These are phyloP conservation scores for Bolinopsis microptera DNA, from an alignment of 37 sponge, comb jelly and placozoan species.

Conservation along the genomic window DNA sequence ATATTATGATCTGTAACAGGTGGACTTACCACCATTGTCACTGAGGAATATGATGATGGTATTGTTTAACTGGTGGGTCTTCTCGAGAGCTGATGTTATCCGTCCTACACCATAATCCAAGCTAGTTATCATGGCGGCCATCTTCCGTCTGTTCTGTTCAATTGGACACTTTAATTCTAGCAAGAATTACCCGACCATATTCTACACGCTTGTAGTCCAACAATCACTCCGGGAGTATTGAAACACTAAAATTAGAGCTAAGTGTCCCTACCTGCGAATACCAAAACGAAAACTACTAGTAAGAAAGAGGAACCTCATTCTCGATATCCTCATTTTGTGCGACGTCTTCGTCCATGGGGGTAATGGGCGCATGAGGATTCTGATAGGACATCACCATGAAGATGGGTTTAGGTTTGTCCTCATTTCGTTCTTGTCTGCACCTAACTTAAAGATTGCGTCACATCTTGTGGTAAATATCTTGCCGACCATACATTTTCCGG, in stretches of 20 bases:
- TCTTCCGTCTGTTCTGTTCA: constrained; percentile 6
- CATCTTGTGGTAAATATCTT: too few relatives aligned
- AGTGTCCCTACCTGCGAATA: too few relatives aligned
- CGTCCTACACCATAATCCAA: constrained; percentile 42
- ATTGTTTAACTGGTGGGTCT: not conserved
- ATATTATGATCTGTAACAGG: too few relatives aligned
- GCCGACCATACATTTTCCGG: too few relatives aligned
- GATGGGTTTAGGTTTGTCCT: not conserved
- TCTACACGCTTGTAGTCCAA: too few relatives aligned
- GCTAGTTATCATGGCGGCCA: constrained; percentile 53
- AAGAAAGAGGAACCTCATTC: constrained; percentile 57
- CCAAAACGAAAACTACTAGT: too few relatives aligned
- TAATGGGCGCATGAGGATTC: constrained; percentile 50
- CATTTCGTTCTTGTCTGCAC: not conserved
- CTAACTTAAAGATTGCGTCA: not conserved
- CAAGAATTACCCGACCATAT: too few relatives aligned
- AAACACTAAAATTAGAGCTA: too few relatives aligned
- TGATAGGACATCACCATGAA: constrained; percentile 44
- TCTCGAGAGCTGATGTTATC: constrained; percentile 2
- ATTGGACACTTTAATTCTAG: too few relatives aligned
- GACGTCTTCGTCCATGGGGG: constrained; percentile 16
- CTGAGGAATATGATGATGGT: constrained; percentile 57
- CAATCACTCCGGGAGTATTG: too few relatives aligned
- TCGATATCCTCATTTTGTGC: constrained; percentile 5
- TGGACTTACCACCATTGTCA: constrained; percentile 53